These are phyloP conservation scores for Leptinotarsa haldemani DNA, from an alignment of 2,888 invertebrate species.

Conservation along the genomic window DNA sequence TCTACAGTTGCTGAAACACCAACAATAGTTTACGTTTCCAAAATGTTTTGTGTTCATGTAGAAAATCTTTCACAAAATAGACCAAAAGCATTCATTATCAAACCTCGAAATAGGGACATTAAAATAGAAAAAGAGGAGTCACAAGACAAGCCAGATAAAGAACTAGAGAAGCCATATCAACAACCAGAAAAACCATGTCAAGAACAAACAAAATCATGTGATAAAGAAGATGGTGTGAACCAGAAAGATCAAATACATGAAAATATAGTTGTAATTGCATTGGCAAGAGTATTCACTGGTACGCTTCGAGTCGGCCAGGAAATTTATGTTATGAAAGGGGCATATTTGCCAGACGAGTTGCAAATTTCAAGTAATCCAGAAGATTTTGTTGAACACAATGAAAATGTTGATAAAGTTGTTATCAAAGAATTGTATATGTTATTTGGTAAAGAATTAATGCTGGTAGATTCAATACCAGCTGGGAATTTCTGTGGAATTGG, in stretches of 20 bases:
- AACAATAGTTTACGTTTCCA: conserved; percentile 82
- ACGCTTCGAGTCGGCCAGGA: conserved; percentile 79
- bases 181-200: too few species aligned
- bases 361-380: conserved; percentile 38
- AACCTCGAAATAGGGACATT: conserved; percentile 61
- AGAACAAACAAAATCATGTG: conserved; percentile 40
- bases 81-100: conserved; percentile 77
- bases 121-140: conserved; percentile 26
- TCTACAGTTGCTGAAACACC: conserved; percentile 70
- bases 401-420: conserved; percentile 69
- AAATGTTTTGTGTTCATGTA: conserved; percentile 89
- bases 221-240: conserved; percentile 50
- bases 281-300: conserved; percentile 94
- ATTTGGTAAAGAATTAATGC: conserved; percentile 92
- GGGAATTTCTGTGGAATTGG: conserved; percentile 94
- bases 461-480: conserved; percentile 82
- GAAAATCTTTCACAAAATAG: conserved; percentile 82
- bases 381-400: conserved; percentile 41
- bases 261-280: conserved; percentile 82
- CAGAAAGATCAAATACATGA: conserved; percentile 56
- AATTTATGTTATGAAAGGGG: conserved; percentile 87
- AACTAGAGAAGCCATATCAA: conserved; percentile 46
- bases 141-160: conserved; percentile 42
- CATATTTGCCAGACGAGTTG: conserved; percentile 79
- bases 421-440: conserved; percentile 87